A percentile compares a stretch with the other conserved stretches of the same genome.
Evolutionary conservation across 2,797 vertebrate genomes (phyloP).

Genomic region (Halcyon leucocephala): DNA sequence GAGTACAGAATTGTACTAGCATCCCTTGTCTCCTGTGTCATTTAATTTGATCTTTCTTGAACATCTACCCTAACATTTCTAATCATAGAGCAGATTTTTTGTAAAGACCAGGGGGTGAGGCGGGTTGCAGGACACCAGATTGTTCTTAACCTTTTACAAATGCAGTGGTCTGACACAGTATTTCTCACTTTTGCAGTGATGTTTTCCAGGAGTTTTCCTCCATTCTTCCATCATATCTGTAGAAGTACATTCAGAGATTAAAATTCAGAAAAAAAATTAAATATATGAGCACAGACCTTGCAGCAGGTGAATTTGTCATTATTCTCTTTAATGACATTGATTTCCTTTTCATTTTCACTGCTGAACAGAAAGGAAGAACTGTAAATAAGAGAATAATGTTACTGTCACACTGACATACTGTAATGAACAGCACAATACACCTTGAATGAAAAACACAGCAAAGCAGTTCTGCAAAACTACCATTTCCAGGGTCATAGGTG

Average conservation of each 20-base stretch:
- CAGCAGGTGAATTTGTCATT: slow-evolving; percentile 61
- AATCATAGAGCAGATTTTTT: not conserved
- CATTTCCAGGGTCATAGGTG: not conserved
- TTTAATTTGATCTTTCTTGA: slow-evolving; percentile 12
- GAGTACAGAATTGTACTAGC: not conserved
- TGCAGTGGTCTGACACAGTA: not conserved
- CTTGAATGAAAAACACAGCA: slow-evolving; percentile 51
- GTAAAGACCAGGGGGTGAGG: not conserved
- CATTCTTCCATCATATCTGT: not conserved
- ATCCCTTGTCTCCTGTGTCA: not conserved
- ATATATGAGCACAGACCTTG: slow-evolving; percentile 39
- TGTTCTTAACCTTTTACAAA: not conserved
- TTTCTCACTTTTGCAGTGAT: not conserved
- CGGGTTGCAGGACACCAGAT: not conserved
- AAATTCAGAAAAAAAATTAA: slow-evolving; percentile 12
- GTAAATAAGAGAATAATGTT: slow-evolving; percentile 75
- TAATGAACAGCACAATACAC: slow-evolving; percentile 46
- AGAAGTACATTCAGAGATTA: slow-evolving; percentile 5
- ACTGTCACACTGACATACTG: slow-evolving; percentile 59
- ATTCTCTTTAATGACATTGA: slow-evolving; percentile 74
- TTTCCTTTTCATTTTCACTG: slow-evolving; percentile 72
- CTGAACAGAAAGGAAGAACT: slow-evolving; percentile 57
- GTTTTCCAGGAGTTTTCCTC: not conserved
- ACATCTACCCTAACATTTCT: not conserved
- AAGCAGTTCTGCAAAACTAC: slow-evolving; percentile 24